These are phyloP conservation scores for Fistularia tabacaria DNA, from an alignment of 2,797 vertebrate species.

Conservation along the genomic window DNA sequence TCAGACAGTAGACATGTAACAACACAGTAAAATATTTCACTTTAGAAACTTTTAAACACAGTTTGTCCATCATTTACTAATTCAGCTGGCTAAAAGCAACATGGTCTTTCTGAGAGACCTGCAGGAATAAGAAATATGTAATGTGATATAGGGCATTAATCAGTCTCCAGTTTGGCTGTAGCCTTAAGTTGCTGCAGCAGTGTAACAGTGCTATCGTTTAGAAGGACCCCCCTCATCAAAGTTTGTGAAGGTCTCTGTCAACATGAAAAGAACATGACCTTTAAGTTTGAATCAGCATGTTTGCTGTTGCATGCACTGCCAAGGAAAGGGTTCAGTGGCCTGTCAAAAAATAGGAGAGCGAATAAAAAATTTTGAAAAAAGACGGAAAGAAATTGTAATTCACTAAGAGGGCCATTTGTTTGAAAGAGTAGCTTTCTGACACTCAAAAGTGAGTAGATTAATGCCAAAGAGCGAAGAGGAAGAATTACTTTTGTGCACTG, in stretches of 20 bases:
- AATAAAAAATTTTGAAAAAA: constrained; percentile 34
- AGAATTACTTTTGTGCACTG: constrained; percentile 6
- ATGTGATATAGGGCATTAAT: constrained; percentile 79
- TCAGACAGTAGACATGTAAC: too few species aligned
- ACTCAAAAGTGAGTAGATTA: constrained; percentile 46
- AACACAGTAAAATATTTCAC: too few species aligned
- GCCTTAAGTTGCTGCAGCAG: constrained; percentile 45
- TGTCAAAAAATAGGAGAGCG: constrained; percentile 73
- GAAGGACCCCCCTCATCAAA: constrained; percentile 89
- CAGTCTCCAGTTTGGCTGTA: constrained; percentile 72
- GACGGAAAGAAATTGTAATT: constrained; percentile 74
- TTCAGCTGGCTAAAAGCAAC: too few species aligned
- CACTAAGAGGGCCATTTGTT: constrained; percentile 66
- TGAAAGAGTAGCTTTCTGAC: constrained; percentile 76
- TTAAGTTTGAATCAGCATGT: constrained; percentile 99
- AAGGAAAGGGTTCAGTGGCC: constrained; percentile 83
- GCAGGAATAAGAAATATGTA: constrained; percentile 8
- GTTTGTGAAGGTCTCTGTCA: constrained; percentile 98
- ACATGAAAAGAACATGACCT: constrained; percentile 99
- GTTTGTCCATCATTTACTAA: too few species aligned
- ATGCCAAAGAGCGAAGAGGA: constrained; percentile 28
- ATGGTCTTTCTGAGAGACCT: too few species aligned
- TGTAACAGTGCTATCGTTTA: constrained; percentile 74
- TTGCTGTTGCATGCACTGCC: constrained; percentile 97
- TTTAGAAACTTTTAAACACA: too few species aligned